Evolutionary conservation across 1,140 invertebrate genomes (phyloP).

Genomic region (Gryllus bimaculatus): DNA sequence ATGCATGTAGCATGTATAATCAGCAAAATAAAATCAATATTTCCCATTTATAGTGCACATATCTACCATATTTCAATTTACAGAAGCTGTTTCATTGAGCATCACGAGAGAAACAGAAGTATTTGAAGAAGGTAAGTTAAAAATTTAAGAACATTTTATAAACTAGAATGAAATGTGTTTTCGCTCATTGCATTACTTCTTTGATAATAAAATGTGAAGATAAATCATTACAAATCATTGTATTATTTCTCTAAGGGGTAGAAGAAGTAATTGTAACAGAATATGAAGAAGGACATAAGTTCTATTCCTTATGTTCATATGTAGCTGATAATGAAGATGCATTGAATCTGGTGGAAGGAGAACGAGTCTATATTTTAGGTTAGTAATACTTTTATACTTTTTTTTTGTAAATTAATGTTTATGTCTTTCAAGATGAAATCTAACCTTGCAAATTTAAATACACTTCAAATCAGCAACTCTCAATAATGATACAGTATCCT

Average conservation of each 20-base stretch:
- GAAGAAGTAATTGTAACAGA: constrained; percentile 27
- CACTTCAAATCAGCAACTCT: background rate
- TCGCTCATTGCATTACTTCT: background rate
- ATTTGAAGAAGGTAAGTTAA: constrained; percentile 36
- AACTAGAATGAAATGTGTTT: background rate
- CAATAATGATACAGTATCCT: no score
- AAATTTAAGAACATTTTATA: background rate
- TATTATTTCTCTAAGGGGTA: constrained; percentile 26
- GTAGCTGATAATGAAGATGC: constrained; percentile 79
- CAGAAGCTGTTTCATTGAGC: constrained; percentile 48
- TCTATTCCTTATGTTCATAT: constrained; percentile 76
- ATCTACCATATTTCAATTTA: constrained; percentile 23
- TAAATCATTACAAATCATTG: constrained; percentile 11
- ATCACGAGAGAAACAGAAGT: constrained; percentile 46
- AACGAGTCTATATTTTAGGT: constrained; percentile 77
- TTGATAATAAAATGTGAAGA: background rate
- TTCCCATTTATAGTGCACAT: no score
- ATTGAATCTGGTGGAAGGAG: constrained; percentile 81
- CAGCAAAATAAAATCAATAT: no score
- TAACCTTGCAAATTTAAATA: background rate
- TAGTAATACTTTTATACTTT: constrained; percentile 24
- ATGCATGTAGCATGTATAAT: no score
- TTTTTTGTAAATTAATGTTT: background rate
- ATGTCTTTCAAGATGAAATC: background rate
- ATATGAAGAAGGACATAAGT: constrained; percentile 60